Evolutionary conservation across 2,113 vertebrate species (phyloP).

Genomic region (Phyllopteryx taeniolatus): DNA sequence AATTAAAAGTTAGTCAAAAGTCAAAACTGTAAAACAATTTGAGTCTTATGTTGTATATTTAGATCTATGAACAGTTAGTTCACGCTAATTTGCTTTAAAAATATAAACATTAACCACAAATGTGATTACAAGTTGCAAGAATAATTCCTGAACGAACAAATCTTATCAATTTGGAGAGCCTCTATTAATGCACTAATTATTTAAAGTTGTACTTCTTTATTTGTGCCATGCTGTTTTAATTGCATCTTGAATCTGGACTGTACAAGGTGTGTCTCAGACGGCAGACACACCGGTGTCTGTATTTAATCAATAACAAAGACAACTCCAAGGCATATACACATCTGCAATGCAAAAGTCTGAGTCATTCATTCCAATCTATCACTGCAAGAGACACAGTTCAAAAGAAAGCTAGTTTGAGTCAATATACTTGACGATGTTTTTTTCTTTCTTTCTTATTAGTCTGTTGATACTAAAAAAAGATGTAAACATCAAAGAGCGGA

Average conservation of each 20-base stretch:
- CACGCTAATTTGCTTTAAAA: neutral
- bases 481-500: conserved; percentile 52
- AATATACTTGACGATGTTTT: conserved; percentile 43
- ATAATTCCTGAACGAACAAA: neutral
- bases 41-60: neutral
- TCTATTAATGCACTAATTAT: neutral
- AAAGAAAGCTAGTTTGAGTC: conserved; percentile 38
- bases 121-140: neutral
- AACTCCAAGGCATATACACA: neutral
- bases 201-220: neutral
- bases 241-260: neutral
- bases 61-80: neutral
- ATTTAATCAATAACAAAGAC: conserved; percentile 28
- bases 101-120: neutral
- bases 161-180: neutral
- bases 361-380: conserved; percentile 24
- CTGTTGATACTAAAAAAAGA: conserved; percentile 54
- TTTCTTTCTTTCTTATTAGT: conserved; percentile 6
- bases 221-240: neutral
- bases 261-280: conserved; percentile 4
- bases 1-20: conserved; percentile 15
- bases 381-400: conserved; percentile 32
- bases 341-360: conserved; percentile 15
- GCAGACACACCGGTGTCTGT: conserved; percentile 1
- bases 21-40: conserved; percentile 1